A percentile compares a stretch with the other conserved stretches of the same genome.
These are phyloP conservation scores for Dicyrtoma fusca DNA, from an alignment of 2,888 invertebrate genomes.

Conservation along the genomic window DNA sequence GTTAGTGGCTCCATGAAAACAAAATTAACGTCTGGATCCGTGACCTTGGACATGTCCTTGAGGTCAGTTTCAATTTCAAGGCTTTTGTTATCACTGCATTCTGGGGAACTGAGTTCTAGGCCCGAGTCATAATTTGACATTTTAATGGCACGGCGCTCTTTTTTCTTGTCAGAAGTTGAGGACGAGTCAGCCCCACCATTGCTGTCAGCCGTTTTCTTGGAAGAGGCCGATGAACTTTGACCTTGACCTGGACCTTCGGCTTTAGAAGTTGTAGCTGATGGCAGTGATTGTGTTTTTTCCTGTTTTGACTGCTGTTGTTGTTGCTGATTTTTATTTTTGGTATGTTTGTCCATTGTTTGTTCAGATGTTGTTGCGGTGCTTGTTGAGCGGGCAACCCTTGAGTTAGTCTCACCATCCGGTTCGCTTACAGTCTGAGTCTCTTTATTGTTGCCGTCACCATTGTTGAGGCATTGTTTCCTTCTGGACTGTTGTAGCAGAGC, in stretches of 20 bases:
- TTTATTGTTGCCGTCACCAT: not conserved
- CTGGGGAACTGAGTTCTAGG: slow-evolving; percentile 54
- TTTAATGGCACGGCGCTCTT: not conserved
- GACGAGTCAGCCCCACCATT: not conserved
- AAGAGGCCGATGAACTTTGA: too few species aligned
- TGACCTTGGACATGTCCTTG: slow-evolving; percentile 20
- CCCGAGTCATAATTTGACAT: slow-evolving; percentile 52
- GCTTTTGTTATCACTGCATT: slow-evolving; percentile 28
- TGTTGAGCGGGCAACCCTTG: slow-evolving; percentile 55
- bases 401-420: slow-evolving; percentile 53
- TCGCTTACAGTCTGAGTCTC: slow-evolving; percentile 23
- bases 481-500: slow-evolving; percentile 23
- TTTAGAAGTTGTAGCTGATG: not conserved
- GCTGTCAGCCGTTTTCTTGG: not conserved
- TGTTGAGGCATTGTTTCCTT: not conserved
- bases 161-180: not conserved
- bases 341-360: not conserved
- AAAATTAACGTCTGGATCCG: not conserved
- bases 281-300: not conserved
- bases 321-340: not conserved
- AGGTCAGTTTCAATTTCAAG: not conserved
- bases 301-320: not conserved
- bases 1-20: not conserved
- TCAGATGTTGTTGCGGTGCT: slow-evolving; percentile 6
- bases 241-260: not conserved